These are phyloP conservation scores for Fistularia commersonii DNA, from an alignment of 2,797 vertebrate species.

Conservation along the genomic window DNA sequence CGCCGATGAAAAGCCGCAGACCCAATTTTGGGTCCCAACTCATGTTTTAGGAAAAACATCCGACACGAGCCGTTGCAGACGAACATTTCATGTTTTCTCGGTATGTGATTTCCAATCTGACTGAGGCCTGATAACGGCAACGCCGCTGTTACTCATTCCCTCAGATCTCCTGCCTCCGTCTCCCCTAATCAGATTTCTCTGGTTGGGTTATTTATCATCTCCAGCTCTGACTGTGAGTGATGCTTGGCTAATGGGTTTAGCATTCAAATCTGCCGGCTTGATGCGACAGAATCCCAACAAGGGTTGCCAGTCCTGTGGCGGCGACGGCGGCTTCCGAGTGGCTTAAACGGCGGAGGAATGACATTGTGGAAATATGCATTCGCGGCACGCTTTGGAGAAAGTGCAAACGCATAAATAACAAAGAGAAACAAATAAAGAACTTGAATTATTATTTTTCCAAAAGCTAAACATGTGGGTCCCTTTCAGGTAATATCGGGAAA, in stretches of 20 bases:
- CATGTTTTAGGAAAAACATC: slow-evolving; percentile 58
- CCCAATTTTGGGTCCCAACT: slow-evolving; percentile 53
- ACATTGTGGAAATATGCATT: slow-evolving; percentile 66
- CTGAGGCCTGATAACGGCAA: slow-evolving; percentile 64
- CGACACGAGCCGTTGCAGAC: slow-evolving; percentile 58
- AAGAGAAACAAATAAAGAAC: too few species aligned
- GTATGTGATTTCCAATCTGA: slow-evolving; percentile 74
- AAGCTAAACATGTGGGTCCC: slow-evolving; percentile 49
- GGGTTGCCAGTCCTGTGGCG: slow-evolving; percentile 65
- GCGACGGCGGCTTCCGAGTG: slow-evolving; percentile 45
- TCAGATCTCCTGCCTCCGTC: slow-evolving; percentile 69
- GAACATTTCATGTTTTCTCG: slow-evolving; percentile 70
- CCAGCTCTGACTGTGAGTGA: slow-evolving; percentile 75
- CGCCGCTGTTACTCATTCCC: slow-evolving; percentile 70
- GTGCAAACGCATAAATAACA: too few species aligned
- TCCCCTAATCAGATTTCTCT: slow-evolving; percentile 75
- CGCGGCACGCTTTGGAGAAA: slow-evolving; percentile 23
- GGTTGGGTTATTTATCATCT: slow-evolving; percentile 77
- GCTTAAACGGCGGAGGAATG: slow-evolving; percentile 61
- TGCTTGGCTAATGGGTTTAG: slow-evolving; percentile 77
- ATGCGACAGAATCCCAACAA: slow-evolving; percentile 72
- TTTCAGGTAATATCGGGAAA: slow-evolving; percentile 27
- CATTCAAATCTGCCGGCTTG: slow-evolving; percentile 74
- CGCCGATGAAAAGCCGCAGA: slow-evolving; percentile 35
- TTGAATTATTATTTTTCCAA: slow-evolving; percentile 2